Evolutionary conservation across 2,888 invertebrate genomes (phyloP), one percentile per base, ranked within the genome.

Genomic region (Eremobia ochroleuca): DNA sequence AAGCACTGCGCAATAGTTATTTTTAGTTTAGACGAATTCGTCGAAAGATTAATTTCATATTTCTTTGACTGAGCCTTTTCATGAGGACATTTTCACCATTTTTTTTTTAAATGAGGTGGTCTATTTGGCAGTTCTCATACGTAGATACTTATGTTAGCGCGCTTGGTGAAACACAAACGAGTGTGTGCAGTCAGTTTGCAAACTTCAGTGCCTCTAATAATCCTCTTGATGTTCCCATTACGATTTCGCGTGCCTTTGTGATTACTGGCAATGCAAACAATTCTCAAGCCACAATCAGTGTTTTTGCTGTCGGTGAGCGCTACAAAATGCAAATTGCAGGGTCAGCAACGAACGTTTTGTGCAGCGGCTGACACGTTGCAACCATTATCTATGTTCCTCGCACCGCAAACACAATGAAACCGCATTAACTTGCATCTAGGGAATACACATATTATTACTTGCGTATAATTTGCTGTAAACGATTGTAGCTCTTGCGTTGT

Each of bases 301-400:
- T 88, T 89, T 89, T 89, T 87, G 86, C 85, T 79, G 76, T 80
- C 37, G 77, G 82, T 76, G 67, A 83, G 82, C 80, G 80, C 81
- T 81, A 88, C 83, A 85, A 90, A 87, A 85, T 83, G 89, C 86
- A 87, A 92, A 90, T 89, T 87, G 82, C 69, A 85, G 86, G 80
- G 89, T 82, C 84, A 85, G 82, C 77, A 77, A 81, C 77, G 66
- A 77, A 80, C 82, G 70, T 83, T 89, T 77, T 86, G 75, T 79
- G 76, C 83, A 81, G 79, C 78, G 77, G 77, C 87, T 85, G 85
- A 87, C 89, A 87, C 88, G 89, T 86, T 87, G 85, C 85, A 84
- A 77, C 84, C 83, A 84, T 90, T 89, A 90, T 90, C 85, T 89
- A 87, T 85, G 88, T 78, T 83, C 28, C 76, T 75, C 68, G 89